Percentiles rank a stretch among this genome's conserved stretches.
Conservation (phyloP, 2,113 vertebrate genomes). For the Clupea harengus region DNA sequence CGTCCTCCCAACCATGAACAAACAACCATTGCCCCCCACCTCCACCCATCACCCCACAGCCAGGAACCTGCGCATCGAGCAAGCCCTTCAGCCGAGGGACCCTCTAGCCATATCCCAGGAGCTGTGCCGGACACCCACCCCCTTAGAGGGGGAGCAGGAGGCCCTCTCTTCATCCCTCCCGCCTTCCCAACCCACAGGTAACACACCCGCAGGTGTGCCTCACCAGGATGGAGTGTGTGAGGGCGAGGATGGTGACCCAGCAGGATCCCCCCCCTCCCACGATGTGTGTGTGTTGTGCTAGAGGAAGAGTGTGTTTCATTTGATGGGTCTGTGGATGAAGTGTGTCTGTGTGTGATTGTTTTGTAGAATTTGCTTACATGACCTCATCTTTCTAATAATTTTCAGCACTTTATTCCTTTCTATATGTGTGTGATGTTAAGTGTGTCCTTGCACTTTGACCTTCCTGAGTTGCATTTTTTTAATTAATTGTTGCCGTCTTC, state of each 20-base stretch:
- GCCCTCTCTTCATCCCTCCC: conserved; percentile 68
- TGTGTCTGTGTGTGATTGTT: conserved; percentile 49
- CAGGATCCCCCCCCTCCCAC: background rate
- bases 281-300: conserved; percentile 30
- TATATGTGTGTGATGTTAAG: background rate
- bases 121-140: conserved; percentile 78
- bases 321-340: conserved; percentile 41
- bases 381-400: conserved; percentile 35
- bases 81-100: conserved; percentile 77
- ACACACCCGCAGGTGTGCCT: conserved; percentile 60
- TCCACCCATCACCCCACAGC: conserved; percentile 61
- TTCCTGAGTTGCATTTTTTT: background rate
- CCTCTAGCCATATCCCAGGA: conserved; percentile 80
- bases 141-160: conserved; percentile 74
- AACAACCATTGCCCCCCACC: conserved; percentile 20
- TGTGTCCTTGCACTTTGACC: background rate
- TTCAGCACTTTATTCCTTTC: background rate
- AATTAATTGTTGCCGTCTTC: background rate
- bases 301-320: conserved; percentile 30
- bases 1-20: background rate
- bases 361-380: conserved; percentile 32
- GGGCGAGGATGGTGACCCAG: background rate
- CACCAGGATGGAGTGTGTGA: conserved; percentile 21
- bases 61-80: conserved; percentile 81
- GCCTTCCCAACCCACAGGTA: conserved; percentile 83